Conservation (phyloP, 2,113 vertebrate genomes). For the Hippoglossus stenolepis region DNA sequence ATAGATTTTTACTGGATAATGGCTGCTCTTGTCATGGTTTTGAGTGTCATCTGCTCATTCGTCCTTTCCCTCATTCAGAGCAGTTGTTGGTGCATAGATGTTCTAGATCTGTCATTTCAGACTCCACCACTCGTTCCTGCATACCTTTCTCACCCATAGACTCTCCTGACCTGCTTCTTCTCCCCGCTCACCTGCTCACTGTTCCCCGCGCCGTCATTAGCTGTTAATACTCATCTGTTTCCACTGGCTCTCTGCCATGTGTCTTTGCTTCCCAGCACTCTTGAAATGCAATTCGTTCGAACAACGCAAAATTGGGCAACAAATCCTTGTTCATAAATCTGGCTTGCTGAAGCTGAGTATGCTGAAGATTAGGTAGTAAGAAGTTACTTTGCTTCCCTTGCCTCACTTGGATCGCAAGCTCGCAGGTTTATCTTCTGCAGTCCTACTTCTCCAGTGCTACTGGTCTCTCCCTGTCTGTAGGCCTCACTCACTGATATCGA, state of each 20-base stretch:
- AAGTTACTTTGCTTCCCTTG: too few relatives aligned
- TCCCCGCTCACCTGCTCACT: not conserved
- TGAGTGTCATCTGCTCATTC: not conserved
- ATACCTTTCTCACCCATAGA: not conserved
- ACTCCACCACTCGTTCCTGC: not conserved
- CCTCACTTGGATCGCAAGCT: too few relatives aligned
- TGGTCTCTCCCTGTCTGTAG: too few relatives aligned
- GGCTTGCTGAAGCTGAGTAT: too few relatives aligned
- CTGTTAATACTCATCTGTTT: not conserved
- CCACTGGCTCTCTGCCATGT: not conserved
- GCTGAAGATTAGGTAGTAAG: too few relatives aligned
- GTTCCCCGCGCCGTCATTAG: not conserved
- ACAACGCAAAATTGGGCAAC: too few relatives aligned
- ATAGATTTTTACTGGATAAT: conserved; percentile 29
- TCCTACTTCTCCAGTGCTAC: too few relatives aligned
- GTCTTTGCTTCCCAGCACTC: not conserved
- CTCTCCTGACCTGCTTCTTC: not conserved
- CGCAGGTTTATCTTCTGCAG: too few relatives aligned
- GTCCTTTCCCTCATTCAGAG: not conserved
- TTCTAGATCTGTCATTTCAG: not conserved
- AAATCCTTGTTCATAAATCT: too few relatives aligned
- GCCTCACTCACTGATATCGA: too few relatives aligned
- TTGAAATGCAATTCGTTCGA: not conserved
- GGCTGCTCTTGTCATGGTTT: not conserved
- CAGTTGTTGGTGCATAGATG: too few relatives aligned